Base-by-base conservation (phyloP, 1,140 invertebrate genomes). In the Belonocnema kinseyi region DNA sequence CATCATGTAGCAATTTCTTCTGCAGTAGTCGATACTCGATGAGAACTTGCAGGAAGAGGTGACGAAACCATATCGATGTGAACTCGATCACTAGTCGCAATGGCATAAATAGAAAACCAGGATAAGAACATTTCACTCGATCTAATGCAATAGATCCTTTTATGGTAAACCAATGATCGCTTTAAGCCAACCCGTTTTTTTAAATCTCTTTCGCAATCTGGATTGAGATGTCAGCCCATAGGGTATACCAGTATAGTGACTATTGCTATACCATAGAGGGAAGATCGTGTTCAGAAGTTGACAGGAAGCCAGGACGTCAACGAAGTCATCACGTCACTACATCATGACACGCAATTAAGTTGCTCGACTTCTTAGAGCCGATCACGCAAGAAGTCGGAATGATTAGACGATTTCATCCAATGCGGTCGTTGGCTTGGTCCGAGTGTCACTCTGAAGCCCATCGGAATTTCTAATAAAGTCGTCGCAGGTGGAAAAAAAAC, bases 381-480 rank as follows among this genome's bases (percentile, higher is more conserved):
- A 78, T 50, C 40, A 21, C 75, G 79, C 77, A 90, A 89, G 84
- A 89, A 89, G 78, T 85, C 80, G 82, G 82, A 75, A 83, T 79
- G 82, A 85, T 84, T 87, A 83, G 86, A 83, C 80, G 80, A 82
- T 86, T 86, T 85, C 79, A 83, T 82, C 78, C 79, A 86, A 85
- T 58, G 81, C 75, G 77, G 76, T 78, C 76, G 56, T 78, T 75
- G 80, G 72, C 79, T 85, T 75, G 78, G 77, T 79, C 83, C 85
- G 80, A 84, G 84, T 88, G 85, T 88, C 88, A 87, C 84, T 73
- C 77, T 54, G 66, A 74, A 79, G 77, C 77, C 77, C 85, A 91
- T 91, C 86, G 88, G 90, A 91, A 91, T 89, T 91, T 91, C 88
- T 89, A 91, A 91, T 90, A 89, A 90, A 90, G 88, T 82, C 86